A percentile compares a stretch with the other conserved stretches of the same genome.
These are phyloP conservation scores for Hirundichthys speculiger DNA, from an alignment of 2,113 vertebrate genomes.

Conservation along the genomic window DNA sequence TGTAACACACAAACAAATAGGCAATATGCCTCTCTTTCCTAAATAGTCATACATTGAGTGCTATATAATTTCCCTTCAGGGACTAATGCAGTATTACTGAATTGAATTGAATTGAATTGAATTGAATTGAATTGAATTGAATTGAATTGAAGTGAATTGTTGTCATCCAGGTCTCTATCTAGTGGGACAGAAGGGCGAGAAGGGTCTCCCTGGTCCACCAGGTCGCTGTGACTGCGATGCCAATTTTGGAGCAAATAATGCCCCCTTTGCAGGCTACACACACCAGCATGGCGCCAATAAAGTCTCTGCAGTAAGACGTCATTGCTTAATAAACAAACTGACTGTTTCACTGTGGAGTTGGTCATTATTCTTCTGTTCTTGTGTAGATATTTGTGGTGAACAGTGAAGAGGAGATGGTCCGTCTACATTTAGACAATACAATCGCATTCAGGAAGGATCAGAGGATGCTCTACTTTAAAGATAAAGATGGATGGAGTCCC, in stretches of 20 bases:
- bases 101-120: too few species aligned
- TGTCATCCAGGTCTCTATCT: slow-evolving; percentile 88
- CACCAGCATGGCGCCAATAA: slow-evolving; percentile 77
- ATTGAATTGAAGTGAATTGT: too few species aligned
- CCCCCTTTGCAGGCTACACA: slow-evolving; percentile 80
- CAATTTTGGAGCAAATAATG: slow-evolving; percentile 76
- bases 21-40: too few species aligned
- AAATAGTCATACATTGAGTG: too few species aligned
- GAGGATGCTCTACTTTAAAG: slow-evolving; percentile 91
- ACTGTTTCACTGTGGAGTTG: not conserved
- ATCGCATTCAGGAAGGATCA: slow-evolving; percentile 92
- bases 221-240: slow-evolving; percentile 89
- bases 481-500: slow-evolving; percentile 90
- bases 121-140: too few species aligned
- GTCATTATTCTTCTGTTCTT: not conserved
- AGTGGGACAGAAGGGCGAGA: slow-evolving; percentile 93
- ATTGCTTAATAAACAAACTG: not conserved
- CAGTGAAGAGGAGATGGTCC: slow-evolving; percentile 87
- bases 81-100: too few species aligned
- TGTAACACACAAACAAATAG: slow-evolving; percentile 29
- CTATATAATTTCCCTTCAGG: too few species aligned
- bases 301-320: slow-evolving; percentile 86
- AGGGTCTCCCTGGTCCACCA: slow-evolving; percentile 87
- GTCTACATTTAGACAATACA: slow-evolving; percentile 83
- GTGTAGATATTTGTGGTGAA: slow-evolving; percentile 90